A percentile compares a stretch with the other conserved stretches of the same genome.
These are phyloP conservation scores for Anagyrus pseudococci DNA, from an alignment of 2,888 invertebrate species.

Conservation along the genomic window DNA sequence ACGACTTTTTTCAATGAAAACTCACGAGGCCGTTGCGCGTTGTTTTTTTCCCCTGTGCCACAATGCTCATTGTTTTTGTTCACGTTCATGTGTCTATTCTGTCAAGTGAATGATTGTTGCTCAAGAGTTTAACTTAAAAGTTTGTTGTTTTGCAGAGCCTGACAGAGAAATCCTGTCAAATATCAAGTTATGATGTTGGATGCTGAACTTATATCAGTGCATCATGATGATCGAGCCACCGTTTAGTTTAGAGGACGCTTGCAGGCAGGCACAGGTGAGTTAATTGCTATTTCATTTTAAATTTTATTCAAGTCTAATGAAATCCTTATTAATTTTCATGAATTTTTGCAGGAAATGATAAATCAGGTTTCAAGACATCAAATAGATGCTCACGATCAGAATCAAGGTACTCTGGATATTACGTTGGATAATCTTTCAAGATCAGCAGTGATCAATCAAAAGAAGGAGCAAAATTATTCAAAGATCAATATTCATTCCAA, in stretches of 20 bases:
- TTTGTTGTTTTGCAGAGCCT: constrained; percentile 18
- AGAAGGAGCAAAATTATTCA: constrained; percentile 53
- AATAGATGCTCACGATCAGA: constrained; percentile 46
- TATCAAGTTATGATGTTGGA: constrained; percentile 33
- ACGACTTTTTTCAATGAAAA: no score
- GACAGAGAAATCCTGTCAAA: no score
- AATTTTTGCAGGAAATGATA: constrained; percentile 34
- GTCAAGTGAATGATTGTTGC: no score
- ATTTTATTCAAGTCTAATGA: neutral
- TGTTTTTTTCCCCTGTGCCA: no score
- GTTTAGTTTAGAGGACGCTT: constrained; percentile 58
- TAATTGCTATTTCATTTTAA: constrained; percentile 1
- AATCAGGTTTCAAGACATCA: constrained; percentile 41
- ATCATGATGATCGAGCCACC: constrained; percentile 58
- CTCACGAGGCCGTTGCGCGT: no score
- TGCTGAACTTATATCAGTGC: constrained; percentile 18
- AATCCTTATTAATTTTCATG: neutral
- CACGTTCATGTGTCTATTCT: no score
- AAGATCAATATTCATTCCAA: constrained; percentile 59
- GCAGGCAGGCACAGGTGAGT: constrained; percentile 58
- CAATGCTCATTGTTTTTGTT: no score
- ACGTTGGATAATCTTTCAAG: constrained; percentile 47
- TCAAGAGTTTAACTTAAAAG: neutral
- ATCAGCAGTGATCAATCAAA: constrained; percentile 44
- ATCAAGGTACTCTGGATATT: constrained; percentile 45